Conservation (phyloP, 2,113 vertebrate species). For the Platysternon megacephalum region DNA sequence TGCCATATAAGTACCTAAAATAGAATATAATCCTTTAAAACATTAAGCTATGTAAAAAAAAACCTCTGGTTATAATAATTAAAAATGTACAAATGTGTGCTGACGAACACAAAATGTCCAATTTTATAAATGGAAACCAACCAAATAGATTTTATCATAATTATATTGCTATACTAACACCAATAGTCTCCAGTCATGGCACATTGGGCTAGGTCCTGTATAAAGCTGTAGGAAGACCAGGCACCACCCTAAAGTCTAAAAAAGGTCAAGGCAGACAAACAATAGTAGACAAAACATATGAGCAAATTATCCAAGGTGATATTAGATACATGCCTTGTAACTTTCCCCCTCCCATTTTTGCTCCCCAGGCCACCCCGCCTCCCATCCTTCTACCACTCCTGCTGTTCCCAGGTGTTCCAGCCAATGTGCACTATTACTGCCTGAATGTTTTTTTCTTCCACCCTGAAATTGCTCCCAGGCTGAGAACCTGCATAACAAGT, state of each 20-base stretch:
- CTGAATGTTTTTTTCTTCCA: fast-evolving
- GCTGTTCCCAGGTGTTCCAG: fast-evolving
- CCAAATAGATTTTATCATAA: background rate
- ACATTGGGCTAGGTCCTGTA: background rate
- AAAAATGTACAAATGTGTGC: background rate
- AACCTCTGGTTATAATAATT: background rate
- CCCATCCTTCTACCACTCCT: fast-evolving
- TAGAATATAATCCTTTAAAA: background rate
- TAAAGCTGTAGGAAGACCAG: background rate
- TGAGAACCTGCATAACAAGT: constrained; percentile 67
- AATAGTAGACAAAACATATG: background rate
- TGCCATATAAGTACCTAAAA: background rate
- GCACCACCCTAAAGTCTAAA: background rate
- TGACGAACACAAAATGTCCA: background rate
- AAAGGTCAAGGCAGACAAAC: background rate
- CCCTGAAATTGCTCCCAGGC: background rate
- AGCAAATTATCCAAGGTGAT: background rate
- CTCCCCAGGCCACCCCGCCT: background rate
- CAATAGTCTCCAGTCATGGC: background rate
- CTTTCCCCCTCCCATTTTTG: background rate
- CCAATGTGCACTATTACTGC: fast-evolving
- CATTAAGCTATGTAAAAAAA: background rate
- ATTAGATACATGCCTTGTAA: fast-evolving
- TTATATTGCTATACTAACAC: background rate
- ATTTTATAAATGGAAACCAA: background rate